Conservation (phyloP, 2,113 vertebrate species). For the Zeus faber region DNA sequence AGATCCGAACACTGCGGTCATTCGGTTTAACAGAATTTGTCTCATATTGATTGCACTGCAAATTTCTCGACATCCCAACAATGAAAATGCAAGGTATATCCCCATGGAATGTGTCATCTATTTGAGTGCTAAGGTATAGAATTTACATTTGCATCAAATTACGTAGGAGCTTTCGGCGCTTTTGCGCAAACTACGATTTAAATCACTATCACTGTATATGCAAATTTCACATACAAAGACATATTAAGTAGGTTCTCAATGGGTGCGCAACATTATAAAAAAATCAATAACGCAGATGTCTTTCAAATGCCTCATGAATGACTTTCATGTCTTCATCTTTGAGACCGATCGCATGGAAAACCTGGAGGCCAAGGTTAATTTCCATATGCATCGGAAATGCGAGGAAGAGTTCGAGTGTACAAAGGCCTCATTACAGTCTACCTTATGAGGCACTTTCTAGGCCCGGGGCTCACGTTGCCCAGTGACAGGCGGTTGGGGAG, state of each 20-base stretch:
- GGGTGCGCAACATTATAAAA: slow-evolving; percentile 23
- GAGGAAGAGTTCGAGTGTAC: neutral
- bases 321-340: neutral
- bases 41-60: no score
- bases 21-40: no score
- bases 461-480: slow-evolving; percentile 12
- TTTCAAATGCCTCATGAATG: slow-evolving; percentile 6
- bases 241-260: neutral
- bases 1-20: no score
- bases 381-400: slow-evolving; percentile 10
- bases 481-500: slow-evolving; percentile 22
- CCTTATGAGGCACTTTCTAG: neutral
- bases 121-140: no score
- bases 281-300: slow-evolving; percentile 18
- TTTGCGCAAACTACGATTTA: neutral
- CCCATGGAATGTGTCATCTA: no score
- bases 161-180: neutral
- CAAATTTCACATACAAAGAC: neutral
- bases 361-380: slow-evolving; percentile 4
- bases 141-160: neutral
- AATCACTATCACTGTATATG: slow-evolving; percentile 15
- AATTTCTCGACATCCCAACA: no score
- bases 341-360: slow-evolving; percentile 5
- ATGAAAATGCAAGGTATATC: no score
- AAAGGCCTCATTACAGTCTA: neutral